These are phyloP conservation scores for Leucophora obtusa DNA, from an alignment of 2,888 invertebrate genomes.

Conservation along the genomic window DNA sequence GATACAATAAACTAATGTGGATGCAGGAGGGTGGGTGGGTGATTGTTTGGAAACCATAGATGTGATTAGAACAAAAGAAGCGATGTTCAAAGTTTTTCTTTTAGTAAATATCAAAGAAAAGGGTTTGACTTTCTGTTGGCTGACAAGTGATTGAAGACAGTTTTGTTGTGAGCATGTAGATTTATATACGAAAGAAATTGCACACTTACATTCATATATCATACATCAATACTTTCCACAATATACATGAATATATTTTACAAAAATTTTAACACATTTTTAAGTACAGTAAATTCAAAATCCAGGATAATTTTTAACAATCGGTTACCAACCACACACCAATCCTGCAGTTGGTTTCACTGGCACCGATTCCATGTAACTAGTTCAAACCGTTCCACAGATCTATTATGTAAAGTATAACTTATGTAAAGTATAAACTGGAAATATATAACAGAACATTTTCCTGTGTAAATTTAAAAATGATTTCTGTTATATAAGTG, in stretches of 20 bases:
- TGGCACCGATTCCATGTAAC: too few relatives aligned
- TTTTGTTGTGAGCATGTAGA: conserved; percentile 20
- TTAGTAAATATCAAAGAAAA: conserved; percentile 13
- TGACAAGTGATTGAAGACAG: conserved; percentile 43
- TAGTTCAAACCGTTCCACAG: too few relatives aligned
- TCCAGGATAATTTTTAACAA: too few relatives aligned
- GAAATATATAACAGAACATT: too few relatives aligned
- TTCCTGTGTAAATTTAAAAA: too few relatives aligned
- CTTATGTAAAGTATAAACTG: too few relatives aligned
- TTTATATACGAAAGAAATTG: neutral
- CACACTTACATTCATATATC: neutral
- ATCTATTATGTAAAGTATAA: too few relatives aligned
- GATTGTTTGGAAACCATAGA: conserved; percentile 11
- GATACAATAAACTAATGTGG: conserved; percentile 18
- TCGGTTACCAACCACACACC: too few relatives aligned
- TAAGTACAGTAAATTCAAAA: neutral
- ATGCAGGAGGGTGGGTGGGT: conserved; percentile 10
- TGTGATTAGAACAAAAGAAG: conserved; percentile 39
- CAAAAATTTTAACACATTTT: neutral
- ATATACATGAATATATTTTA: neutral
- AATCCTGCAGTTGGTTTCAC: too few relatives aligned
- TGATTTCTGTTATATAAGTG: too few relatives aligned
- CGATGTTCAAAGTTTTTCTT: conserved; percentile 16
- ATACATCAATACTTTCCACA: neutral
- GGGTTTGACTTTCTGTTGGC: conserved; percentile 32